These are phyloP conservation scores for Salticus scenicus DNA, from an alignment of 2,888 invertebrate species.

Conservation along the genomic window DNA sequence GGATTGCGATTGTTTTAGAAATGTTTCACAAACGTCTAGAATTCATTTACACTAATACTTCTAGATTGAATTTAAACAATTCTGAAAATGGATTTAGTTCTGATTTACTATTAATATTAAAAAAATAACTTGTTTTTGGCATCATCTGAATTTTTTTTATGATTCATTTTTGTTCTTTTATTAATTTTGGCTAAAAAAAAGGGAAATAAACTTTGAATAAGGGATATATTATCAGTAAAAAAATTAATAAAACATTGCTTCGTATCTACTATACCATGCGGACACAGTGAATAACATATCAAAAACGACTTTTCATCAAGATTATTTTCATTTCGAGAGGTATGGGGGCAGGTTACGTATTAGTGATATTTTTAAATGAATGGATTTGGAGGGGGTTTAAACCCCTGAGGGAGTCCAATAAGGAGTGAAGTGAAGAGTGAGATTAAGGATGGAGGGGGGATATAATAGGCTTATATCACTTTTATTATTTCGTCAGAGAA, in stretches of 20 bases:
- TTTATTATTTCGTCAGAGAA: slow-evolving; percentile 68
- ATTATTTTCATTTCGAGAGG: slow-evolving; percentile 4
- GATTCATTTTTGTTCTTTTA: no score
- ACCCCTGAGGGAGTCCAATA: slow-evolving; percentile 28
- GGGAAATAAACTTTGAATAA: no score
- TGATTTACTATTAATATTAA: no score
- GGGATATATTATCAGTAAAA: no score
- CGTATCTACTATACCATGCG: slow-evolving; percentile 54
- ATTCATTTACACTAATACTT: no score
- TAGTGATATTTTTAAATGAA: slow-evolving; percentile 69
- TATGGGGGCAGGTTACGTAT: slow-evolving; percentile 33
- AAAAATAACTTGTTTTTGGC: no score
- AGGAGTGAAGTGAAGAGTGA: slow-evolving; percentile 57
- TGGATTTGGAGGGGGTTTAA: slow-evolving; percentile 7
- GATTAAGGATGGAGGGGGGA: slow-evolving; percentile 45
- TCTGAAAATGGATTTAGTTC: no score
- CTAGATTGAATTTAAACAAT: no score
- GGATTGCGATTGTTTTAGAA: no score
- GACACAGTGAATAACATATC: neutral
- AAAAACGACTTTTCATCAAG: slow-evolving; percentile 1
- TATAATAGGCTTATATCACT: slow-evolving; percentile 69
- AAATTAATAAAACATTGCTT: slow-evolving; percentile 53
- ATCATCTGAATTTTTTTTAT: no score
- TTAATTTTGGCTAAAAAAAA: no score
- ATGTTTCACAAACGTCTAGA: no score